These are phyloP conservation scores for Chloromyia formosa DNA, from an alignment of 2,888 invertebrate genomes.

Conservation along the genomic window DNA sequence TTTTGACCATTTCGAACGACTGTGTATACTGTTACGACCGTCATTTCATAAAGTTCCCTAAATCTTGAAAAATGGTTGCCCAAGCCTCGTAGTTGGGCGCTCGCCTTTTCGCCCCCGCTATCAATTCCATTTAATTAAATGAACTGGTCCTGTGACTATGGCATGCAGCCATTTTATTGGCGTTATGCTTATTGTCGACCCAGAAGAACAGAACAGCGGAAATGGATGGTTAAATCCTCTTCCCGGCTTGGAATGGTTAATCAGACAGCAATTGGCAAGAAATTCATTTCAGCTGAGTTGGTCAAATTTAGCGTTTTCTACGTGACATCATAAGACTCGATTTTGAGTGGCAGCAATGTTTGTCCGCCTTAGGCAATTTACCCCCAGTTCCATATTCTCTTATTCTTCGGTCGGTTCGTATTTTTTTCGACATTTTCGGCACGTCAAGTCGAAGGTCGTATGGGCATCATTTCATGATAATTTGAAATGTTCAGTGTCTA, in stretches of 20 bases:
- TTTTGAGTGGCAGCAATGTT: conserved; percentile 34
- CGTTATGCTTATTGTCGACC: not conserved
- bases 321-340: conserved; percentile 42
- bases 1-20: not conserved
- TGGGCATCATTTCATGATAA: too few relatives aligned
- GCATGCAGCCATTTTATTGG: not conserved
- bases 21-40: not conserved
- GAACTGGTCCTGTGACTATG: conserved; percentile 4
- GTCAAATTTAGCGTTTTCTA: conserved; percentile 47
- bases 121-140: conserved; percentile 21
- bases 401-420: too few relatives aligned
- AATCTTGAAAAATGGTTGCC: conserved; percentile 4
- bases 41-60: not conserved
- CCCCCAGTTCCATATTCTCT: too few relatives aligned
- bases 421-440: too few relatives aligned
- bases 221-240: too few relatives aligned
- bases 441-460: too few relatives aligned
- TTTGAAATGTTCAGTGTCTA: too few relatives aligned
- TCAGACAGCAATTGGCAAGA: not conserved
- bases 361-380: too few relatives aligned
- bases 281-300: conserved; percentile 48
- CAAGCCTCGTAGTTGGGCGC: not conserved
- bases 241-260: not conserved
- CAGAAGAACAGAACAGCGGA: too few relatives aligned
- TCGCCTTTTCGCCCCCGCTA: not conserved